Evolutionary conservation across 2,888 invertebrate genomes (phyloP).

Genomic region (Dasypolia templi): DNA sequence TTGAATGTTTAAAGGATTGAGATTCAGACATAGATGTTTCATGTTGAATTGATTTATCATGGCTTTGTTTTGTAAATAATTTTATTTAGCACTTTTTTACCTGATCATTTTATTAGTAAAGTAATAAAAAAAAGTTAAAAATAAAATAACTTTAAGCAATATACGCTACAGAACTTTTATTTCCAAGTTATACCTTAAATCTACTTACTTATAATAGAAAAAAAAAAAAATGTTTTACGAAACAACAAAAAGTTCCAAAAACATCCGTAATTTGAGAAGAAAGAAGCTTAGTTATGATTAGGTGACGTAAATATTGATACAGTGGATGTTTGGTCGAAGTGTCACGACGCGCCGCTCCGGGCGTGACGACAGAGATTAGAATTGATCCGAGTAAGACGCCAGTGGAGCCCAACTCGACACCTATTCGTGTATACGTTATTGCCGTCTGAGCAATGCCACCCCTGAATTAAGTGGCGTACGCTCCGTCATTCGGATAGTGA

Average conservation of each 20-base stretch:
- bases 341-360: constrained; percentile 67
- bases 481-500: constrained; percentile 72
- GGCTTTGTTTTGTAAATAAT: constrained; percentile 13
- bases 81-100: neutral
- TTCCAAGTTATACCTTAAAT: constrained; percentile 4
- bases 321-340: constrained; percentile 69
- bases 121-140: neutral
- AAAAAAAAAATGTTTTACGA: neutral
- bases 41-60: constrained; percentile 17
- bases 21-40: constrained; percentile 18
- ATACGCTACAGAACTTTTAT: neutral
- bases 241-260: constrained; percentile 25
- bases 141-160: neutral
- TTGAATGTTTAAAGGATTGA: constrained; percentile 60
- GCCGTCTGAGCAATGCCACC: constrained; percentile 83
- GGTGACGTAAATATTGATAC: constrained; percentile 71
- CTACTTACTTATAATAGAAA: neutral
- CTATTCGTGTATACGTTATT: constrained; percentile 82
- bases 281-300: constrained; percentile 70
- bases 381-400: constrained; percentile 83
- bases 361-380: constrained; percentile 83
- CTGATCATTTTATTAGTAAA: no score
- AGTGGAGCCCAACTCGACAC: constrained; percentile 74
- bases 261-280: constrained; percentile 64
- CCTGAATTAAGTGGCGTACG: constrained; percentile 78